Evolutionary conservation across 2,888 invertebrate genomes (phyloP).

Genomic region (Machimus rusticus): DNA sequence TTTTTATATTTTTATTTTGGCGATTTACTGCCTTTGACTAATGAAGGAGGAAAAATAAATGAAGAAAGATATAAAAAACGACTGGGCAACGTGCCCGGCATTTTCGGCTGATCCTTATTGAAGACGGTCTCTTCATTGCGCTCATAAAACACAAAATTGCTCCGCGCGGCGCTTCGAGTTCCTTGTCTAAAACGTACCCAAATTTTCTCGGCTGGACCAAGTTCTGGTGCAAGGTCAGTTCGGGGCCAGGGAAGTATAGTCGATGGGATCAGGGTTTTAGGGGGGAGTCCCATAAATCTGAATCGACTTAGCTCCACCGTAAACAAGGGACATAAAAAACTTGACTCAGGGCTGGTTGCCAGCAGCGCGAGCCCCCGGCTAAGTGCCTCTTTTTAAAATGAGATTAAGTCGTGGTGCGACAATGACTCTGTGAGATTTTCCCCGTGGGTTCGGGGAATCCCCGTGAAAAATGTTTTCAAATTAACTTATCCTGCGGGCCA

Average conservation of each 20-base stretch:
- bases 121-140: background rate
- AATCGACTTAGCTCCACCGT: background rate
- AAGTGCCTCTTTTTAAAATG: slow-evolving; percentile 10
- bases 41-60: background rate
- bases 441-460: background rate
- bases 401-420: slow-evolving; percentile 13
- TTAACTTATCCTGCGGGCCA: slow-evolving; percentile 16
- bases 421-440: slow-evolving; percentile 7
- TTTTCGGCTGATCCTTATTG: background rate
- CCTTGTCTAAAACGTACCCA: background rate
- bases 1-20: background rate
- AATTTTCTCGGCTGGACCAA: background rate
- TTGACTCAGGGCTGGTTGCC: background rate
- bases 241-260: background rate
- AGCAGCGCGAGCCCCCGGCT: background rate
- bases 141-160: background rate
- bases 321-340: slow-evolving; percentile 21
- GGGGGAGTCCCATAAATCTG: background rate
- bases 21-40: background rate
- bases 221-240: slow-evolving; percentile 1
- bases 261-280: background rate
- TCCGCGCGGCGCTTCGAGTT: background rate
- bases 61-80: background rate
- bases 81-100: background rate
- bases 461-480: slow-evolving; percentile 22